A percentile compares a stretch with the other conserved stretches of the same genome.
Evolutionary conservation across 2,797 vertebrate species (phyloP).

Genomic region (Cryptoblepharus egeriae): DNA sequence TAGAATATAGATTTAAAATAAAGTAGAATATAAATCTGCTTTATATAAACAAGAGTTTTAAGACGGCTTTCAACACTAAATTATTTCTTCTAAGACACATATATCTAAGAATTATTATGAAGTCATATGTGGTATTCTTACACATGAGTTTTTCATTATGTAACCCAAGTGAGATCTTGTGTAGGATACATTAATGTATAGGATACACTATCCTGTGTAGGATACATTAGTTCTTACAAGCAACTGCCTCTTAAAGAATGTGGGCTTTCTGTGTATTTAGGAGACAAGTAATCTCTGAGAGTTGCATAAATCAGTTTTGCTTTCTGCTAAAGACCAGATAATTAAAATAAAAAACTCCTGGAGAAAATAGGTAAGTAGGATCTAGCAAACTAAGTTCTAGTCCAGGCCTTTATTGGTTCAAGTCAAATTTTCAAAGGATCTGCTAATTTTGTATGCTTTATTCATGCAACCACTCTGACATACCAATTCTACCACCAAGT

Average conservation of each 20-base stretch:
- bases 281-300: background rate
- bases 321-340: background rate
- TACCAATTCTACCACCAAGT: background rate
- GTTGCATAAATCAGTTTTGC: background rate
- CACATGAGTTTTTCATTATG: background rate
- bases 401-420: constrained; percentile 10
- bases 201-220: background rate
- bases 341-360: constrained; percentile 7
- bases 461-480: background rate
- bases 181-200: too few relatives aligned
- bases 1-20: too few relatives aligned
- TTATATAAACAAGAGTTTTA: background rate
- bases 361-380: background rate
- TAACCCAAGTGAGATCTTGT: background rate
- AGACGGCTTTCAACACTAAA: background rate
- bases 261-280: background rate
- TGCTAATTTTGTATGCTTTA: background rate
- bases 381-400: constrained; percentile 5
- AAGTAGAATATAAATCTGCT: background rate
- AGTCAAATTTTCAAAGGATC: constrained; percentile 3
- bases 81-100: background rate
- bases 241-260: background rate
- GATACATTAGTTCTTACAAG: background rate
- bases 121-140: background rate
- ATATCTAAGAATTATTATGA: background rate